Evolutionary conservation across 2,797 vertebrate genomes (phyloP).

Genomic region (Syngnathus acus): DNA sequence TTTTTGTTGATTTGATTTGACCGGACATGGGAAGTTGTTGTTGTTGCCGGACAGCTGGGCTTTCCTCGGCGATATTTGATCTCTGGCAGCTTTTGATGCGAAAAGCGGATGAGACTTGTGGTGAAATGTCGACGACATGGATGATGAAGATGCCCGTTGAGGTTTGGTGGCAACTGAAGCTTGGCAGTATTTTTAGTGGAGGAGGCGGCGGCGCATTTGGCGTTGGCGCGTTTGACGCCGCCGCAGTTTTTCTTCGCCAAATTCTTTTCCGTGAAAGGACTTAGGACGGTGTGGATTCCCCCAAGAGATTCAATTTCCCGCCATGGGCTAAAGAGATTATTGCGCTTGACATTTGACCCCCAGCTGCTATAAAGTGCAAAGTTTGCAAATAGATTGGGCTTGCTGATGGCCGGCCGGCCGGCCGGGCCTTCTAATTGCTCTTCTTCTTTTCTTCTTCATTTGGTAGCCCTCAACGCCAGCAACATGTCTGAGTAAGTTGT

Average conservation of each 20-base stretch:
- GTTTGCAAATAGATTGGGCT: conserved; percentile 31
- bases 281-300: conserved; percentile 38
- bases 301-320: conserved; percentile 31
- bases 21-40: not conserved
- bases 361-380: conserved; percentile 30
- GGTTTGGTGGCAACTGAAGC: not conserved
- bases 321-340: conserved; percentile 44
- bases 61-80: not conserved
- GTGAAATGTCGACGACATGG: not conserved
- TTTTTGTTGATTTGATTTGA: not conserved
- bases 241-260: conserved; percentile 31
- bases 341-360: conserved; percentile 38
- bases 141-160: not conserved
- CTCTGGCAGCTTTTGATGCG: not conserved
- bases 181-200: conserved; percentile 22
- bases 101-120: not conserved
- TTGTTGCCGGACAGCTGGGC: not conserved
- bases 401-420: too few species aligned
- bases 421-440: not conserved
- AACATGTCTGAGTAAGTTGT: conserved; percentile 70
- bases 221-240: conserved; percentile 14
- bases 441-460: not conserved
- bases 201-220: not conserved
- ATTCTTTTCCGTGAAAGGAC: conserved; percentile 31
- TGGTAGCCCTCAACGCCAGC: conserved; percentile 40